Evolutionary conservation across 1,140 invertebrate genomes (phyloP), one percentile per base, ranked within the genome.

Genomic region (Drosophila mojavensis): DNA sequence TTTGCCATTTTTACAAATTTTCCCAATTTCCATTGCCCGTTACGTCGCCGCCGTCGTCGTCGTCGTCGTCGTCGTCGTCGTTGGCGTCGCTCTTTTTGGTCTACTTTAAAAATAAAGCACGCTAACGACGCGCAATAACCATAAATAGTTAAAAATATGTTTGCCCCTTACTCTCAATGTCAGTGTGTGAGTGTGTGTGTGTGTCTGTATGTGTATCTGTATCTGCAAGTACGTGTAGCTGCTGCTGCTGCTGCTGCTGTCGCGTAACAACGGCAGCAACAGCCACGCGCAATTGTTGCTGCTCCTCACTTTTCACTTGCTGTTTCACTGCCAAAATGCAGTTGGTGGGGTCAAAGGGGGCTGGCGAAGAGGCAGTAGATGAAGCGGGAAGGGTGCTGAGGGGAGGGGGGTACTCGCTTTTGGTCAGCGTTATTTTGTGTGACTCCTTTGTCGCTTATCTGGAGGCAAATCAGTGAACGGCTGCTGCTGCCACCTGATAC

Each of bases 391-490:
- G 47, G 20, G 10, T 17, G 20, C 0, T 9, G 43, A 9, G 7
- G 9, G 47, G 20, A n/a, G 10, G n/a, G 5, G n/a, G 0, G n/a
- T 36, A 47, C 9, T 1, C 24, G 36, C 26, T 13, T 28, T 45
- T 67, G 64, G 63, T 73, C 60, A 62, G 53, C 63, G 33, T 30
- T 30, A 6, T 0, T 11, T 47, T 54, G 60, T 51, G 20, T 45
- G 41, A 30, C 53, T 50, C 36, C 13, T 43, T 54, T 69, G 39
- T 60, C n/a, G 66, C 63, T 83, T 84, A 84, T 85, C 81, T 33
- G 9, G 4, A 15, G 33, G 41, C 28, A 72, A 61, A 84, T 84
- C 81, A 84, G 80, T 84, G 77, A 85, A 73, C 79, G 66, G 72
- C 75, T 60, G 62, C 76, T 63, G 56, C 56, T 65, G 58, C 62